Conservation (phyloP, 2,888 invertebrate species). For the Calephelis perditalis region DNA sequence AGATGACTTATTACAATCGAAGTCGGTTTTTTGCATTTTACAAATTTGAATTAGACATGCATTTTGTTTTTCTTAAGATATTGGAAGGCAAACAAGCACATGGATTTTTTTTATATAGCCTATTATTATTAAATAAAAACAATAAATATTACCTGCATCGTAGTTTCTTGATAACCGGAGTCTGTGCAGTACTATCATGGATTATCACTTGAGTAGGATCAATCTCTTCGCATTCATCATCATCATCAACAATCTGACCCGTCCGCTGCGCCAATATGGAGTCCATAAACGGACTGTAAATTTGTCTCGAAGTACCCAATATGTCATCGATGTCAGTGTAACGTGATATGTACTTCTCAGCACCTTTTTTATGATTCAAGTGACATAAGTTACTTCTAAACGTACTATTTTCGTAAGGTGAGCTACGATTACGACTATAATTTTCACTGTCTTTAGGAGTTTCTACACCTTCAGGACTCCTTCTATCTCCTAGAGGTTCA, state of each 20-base stretch:
- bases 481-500: conserved; percentile 84
- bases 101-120: no score
- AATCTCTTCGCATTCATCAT: conserved; percentile 83
- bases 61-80: no score
- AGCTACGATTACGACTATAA: conserved; percentile 64
- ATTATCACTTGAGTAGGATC: conserved; percentile 88
- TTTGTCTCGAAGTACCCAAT: conserved; percentile 80
- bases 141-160: conserved; percentile 72
- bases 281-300: conserved; percentile 82
- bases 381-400: conserved; percentile 41
- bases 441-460: conserved; percentile 59
- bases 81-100: no score
- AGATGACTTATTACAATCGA: no score
- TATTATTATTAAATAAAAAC: conserved; percentile 12
- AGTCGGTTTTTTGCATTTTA: no score
- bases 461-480: conserved; percentile 88
- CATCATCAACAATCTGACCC: conserved; percentile 58
- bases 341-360: conserved; percentile 85
- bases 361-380: conserved; percentile 47
- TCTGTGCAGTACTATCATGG: conserved; percentile 86
- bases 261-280: conserved; percentile 67
- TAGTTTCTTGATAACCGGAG: conserved; percentile 82
- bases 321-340: conserved; percentile 94
- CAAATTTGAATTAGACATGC: no score
- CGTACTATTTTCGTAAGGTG: conserved; percentile 85